A percentile compares a stretch with the other conserved stretches of the same genome.
Evolutionary conservation across 2,888 invertebrate genomes (phyloP).

Genomic region (Drosophila neotestacea): DNA sequence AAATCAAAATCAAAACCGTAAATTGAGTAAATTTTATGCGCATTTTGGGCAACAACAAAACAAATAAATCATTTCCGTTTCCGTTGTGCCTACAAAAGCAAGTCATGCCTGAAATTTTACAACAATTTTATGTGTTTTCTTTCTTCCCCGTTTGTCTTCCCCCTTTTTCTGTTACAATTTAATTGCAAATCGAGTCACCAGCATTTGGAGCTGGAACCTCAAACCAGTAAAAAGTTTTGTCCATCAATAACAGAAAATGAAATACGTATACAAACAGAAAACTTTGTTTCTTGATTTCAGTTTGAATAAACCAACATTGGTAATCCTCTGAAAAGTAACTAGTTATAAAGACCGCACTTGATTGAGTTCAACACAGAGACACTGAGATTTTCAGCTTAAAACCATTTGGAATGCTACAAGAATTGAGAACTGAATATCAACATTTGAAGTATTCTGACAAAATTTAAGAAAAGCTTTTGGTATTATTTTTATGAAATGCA

Average conservation of each 20-base stretch:
- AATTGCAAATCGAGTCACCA: constrained; percentile 58
- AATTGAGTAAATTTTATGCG: constrained; percentile 48
- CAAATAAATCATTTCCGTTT: constrained; percentile 70
- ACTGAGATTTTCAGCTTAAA: not conserved
- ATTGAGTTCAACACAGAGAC: constrained; percentile 10
- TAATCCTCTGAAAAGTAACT: constrained; percentile 14
- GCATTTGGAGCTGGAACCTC: constrained; percentile 19
- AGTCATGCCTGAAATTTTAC: constrained; percentile 67
- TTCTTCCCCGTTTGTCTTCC: not conserved
- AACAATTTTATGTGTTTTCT: constrained; percentile 49
- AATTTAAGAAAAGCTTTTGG: not conserved
- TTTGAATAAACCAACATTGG: constrained; percentile 16
- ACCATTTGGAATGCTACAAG: not conserved
- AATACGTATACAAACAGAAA: constrained; percentile 20
- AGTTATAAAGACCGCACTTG: not conserved
- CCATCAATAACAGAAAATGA: constrained; percentile 15
- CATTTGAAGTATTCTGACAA: not conserved
- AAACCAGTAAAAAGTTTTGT: constrained; percentile 33
- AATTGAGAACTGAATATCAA: not conserved
- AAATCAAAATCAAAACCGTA: constrained; percentile 31
- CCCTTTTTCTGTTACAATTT: constrained; percentile 31
- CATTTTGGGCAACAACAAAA: constrained; percentile 33
- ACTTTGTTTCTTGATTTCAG: constrained; percentile 29
- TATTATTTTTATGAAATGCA: not conserved
- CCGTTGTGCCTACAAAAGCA: constrained; percentile 54